Percentiles rank a stretch among this genome's conserved stretches.
phyloP scores from a whole-genome alignment of 2,888 invertebrate species.

The Leucozona laternaria region DNA sequence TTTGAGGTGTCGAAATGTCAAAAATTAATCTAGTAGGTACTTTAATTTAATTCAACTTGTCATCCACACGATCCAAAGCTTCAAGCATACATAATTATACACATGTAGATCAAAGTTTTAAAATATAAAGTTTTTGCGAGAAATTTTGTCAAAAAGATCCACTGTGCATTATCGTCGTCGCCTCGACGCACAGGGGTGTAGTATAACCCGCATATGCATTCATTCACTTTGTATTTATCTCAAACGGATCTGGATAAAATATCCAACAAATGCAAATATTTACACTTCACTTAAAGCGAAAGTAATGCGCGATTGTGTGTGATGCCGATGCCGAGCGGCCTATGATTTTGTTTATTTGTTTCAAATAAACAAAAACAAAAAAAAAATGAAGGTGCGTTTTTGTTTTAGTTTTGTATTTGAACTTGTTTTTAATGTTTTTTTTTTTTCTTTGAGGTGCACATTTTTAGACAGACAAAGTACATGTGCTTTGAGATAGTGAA shows the following conservation, averaged over 20 bases:
- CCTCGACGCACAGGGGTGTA: background rate
- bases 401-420: background rate
- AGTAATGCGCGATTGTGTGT: slow-evolving; percentile 65
- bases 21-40: too few relatives aligned
- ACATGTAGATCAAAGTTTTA: too few relatives aligned
- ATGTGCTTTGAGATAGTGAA: slow-evolving; percentile 35
- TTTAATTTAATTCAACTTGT: too few relatives aligned
- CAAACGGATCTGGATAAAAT: slow-evolving; percentile 66
- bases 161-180: background rate
- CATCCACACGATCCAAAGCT: too few relatives aligned
- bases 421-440: slow-evolving; percentile 35
- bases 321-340: slow-evolving; percentile 6
- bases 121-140: background rate
- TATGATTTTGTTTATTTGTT: slow-evolving; percentile 36
- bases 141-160: background rate
- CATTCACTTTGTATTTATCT: slow-evolving; percentile 27
- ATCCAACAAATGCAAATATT: slow-evolving; percentile 70
- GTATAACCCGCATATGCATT: slow-evolving; percentile 13
- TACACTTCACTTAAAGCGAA: slow-evolving; percentile 72
- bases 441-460: slow-evolving; percentile 51
- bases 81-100: too few relatives aligned
- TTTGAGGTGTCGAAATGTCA: too few relatives aligned
- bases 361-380: background rate
- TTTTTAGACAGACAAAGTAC: slow-evolving; percentile 34
- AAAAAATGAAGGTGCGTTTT: slow-evolving; percentile 58